Base-by-base conservation (phyloP, 2,797 vertebrate species). In the Okamejei kenojei region DNA sequence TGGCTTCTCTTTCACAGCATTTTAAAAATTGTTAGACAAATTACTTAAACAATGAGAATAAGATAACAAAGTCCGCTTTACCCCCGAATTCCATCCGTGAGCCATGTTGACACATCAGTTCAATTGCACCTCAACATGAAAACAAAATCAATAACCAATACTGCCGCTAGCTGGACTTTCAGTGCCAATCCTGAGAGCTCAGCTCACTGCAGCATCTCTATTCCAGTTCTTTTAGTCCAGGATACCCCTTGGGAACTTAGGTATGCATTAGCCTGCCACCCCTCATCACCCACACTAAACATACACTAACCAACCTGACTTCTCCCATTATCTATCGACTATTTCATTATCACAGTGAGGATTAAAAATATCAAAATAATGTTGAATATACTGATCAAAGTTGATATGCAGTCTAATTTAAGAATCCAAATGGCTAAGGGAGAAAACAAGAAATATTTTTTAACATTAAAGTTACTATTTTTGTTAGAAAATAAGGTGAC, bases 81-180 rank as follows among this genome's bases (percentile, higher is more conserved):
- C 35, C 29, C 61, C 0, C 63, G 0, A 32, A 29, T 90, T n/a
- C 19, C 63, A 90, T 90, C 32, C 17, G 8, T 90, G n/a, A 68
- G n/a, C 17, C 63, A 68, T 90, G 11, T 68, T 68, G 8, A 90
- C n/a, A 65, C n/a, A n/a, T 88, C 7, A 88, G n/a, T 63, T 29
- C 63, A 90, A 68, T 71, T 90, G 71, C 29, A 68, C 7, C 32
- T 90, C 63, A 61, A n/a, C 19, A 10, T 90, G 84, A 68, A 90
- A 35, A 88, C 13, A 68, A 63, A n/a, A 90, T 90, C 86, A 23
- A 90, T 90, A 90, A 32, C 86, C n/a, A 90, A 38, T 88, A 63
- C 61, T 65, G 84, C 84, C 15, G 21, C 4, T 58, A 4, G 21
- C 81, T 29, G 54, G 81, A 84, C 58, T 35, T 90, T 90, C 63